Percentiles rank a stretch among this genome's conserved stretches.
These are phyloP conservation scores for Beris chalybata DNA, from an alignment of 2,888 invertebrate genomes.

Conservation along the genomic window DNA sequence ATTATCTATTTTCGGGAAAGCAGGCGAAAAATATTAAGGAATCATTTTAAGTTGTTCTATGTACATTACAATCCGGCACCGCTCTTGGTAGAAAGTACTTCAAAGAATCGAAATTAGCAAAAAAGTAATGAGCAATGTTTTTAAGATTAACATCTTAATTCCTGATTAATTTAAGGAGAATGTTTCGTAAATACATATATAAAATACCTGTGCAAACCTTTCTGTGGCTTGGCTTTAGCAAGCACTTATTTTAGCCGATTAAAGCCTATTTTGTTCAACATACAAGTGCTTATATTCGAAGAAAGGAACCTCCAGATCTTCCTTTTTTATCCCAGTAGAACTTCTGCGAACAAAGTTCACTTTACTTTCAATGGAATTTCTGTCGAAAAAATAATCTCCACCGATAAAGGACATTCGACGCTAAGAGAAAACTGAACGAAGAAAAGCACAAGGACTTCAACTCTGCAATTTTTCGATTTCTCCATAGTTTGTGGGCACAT, in stretches of 20 bases:
- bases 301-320: background rate
- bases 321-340: background rate
- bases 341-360: background rate
- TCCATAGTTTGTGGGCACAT: conserved; percentile 14
- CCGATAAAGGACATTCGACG: background rate
- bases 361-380: background rate
- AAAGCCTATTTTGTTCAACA: conserved; percentile 6
- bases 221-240: conserved; percentile 16
- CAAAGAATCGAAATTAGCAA: too few species aligned
- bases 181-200: too few species aligned
- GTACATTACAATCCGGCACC: too few species aligned
- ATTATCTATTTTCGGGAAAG: too few species aligned
- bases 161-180: too few species aligned
- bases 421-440: conserved; percentile 17
- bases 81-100: too few species aligned
- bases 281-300: conserved; percentile 5
- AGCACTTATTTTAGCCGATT: conserved; percentile 15
- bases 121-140: too few species aligned
- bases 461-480: too few species aligned
- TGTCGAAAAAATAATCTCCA: background rate
- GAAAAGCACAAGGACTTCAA: background rate
- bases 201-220: conserved; percentile 9
- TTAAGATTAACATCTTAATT: too few species aligned
- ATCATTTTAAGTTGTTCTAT: too few species aligned
- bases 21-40: too few species aligned